These are phyloP conservation scores for Hoplodrina ambigua DNA, from an alignment of 2,888 invertebrate genomes.

Conservation along the genomic window DNA sequence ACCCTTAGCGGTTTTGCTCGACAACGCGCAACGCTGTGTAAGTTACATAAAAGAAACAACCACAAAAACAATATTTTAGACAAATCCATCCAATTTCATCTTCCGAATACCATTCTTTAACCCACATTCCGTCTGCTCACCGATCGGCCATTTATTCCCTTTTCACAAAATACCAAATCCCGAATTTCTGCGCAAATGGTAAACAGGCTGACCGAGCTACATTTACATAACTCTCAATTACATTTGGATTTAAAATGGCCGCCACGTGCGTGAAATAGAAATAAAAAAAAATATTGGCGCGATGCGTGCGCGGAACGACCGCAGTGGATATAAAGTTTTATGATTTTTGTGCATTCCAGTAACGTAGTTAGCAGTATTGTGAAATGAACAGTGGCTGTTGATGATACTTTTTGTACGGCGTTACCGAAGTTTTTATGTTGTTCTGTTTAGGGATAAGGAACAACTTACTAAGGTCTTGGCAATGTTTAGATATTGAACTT, in stretches of 20 bases:
- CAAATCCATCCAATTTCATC: slow-evolving; percentile 46
- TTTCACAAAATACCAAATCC: slow-evolving; percentile 62
- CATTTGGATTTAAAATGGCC: slow-evolving; percentile 78
- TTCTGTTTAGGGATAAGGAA: slow-evolving; percentile 1
- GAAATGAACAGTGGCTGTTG: slow-evolving; percentile 46
- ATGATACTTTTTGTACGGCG: slow-evolving; percentile 35
- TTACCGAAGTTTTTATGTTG: slow-evolving; percentile 37
- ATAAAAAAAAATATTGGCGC: slow-evolving; percentile 70
- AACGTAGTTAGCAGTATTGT: slow-evolving; percentile 57
- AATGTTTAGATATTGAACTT: neutral
- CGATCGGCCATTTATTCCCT: slow-evolving; percentile 55
- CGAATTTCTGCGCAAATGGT: slow-evolving; percentile 63
- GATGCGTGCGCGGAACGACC: slow-evolving; percentile 68
- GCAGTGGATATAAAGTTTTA: slow-evolving; percentile 66
- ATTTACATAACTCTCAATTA: slow-evolving; percentile 80
- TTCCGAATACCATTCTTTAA: slow-evolving; percentile 43
- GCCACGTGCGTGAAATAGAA: slow-evolving; percentile 76
- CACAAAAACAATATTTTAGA: slow-evolving; percentile 28
- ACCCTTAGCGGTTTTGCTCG: too few species aligned
- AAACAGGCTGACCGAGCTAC: slow-evolving; percentile 67
- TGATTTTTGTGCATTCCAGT: slow-evolving; percentile 68
- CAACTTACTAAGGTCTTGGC: neutral
- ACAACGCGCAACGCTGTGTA: neutral
- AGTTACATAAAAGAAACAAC: neutral
- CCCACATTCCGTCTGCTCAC: slow-evolving; percentile 42